phyloP scores from a whole-genome alignment of 2,113 vertebrate species.

The Lanius ludovicianus region DNA sequence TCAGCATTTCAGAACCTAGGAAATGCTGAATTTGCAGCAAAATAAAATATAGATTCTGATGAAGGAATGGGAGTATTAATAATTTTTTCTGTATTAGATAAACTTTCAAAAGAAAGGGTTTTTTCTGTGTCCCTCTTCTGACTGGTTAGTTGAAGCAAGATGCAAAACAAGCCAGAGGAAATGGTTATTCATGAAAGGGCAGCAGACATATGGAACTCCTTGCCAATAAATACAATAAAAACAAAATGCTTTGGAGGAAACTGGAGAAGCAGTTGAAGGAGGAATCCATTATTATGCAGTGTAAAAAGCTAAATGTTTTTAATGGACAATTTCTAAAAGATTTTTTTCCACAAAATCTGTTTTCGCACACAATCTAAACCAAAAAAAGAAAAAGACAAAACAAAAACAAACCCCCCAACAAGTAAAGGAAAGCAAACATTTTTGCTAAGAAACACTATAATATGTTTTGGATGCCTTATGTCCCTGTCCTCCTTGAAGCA shows the following conservation, averaged over 20 bases:
- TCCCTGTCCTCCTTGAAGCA: not conserved
- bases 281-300: not conserved
- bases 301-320: not conserved
- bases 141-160: not conserved
- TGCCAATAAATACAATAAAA: not conserved
- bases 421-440: not conserved
- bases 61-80: not conserved
- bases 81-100: not conserved
- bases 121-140: not conserved
- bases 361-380: not conserved
- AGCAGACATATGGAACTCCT: not conserved
- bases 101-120: not conserved
- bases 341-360: not conserved
- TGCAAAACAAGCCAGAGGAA: not conserved
- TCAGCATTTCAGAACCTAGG: not conserved
- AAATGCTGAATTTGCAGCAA: not conserved
- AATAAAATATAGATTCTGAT: not conserved
- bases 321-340: not conserved
- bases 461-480: not conserved
- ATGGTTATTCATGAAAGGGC: not conserved
- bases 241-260: not conserved
- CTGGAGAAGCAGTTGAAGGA: not conserved
- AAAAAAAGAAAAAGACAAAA: not conserved
- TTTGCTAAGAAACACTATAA: not conserved
- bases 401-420: fast-evolving